A percentile compares a stretch with the other conserved stretches of the same genome.
Conservation (phyloP, 1,140 invertebrate species). For the Asobara japonica region DNA sequence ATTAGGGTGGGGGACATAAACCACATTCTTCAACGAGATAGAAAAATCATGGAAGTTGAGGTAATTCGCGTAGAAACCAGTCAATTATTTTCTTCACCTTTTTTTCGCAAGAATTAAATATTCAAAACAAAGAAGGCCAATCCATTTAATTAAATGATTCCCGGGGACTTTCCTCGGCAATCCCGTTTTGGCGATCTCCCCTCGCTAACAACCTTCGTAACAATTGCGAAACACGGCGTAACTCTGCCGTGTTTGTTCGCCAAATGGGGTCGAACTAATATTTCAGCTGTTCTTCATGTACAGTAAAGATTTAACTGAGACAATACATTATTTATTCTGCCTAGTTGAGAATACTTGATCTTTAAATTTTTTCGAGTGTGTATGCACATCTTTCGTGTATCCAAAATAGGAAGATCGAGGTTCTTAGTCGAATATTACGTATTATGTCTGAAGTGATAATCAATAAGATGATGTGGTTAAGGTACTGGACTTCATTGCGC, state of each 20-base stretch:
- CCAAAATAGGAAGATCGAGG: not conserved
- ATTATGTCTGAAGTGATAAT: too few relatives aligned
- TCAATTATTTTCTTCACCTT: not conserved
- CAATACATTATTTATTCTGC: not conserved
- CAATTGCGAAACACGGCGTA: slow-evolving; percentile 14
- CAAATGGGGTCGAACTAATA: slow-evolving; percentile 1
- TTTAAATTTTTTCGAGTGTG: not conserved
- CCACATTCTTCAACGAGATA: not conserved
- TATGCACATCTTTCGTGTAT: not conserved
- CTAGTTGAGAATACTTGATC: not conserved
- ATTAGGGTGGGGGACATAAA: not conserved
- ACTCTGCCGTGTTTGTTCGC: not conserved
- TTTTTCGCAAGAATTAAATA: not conserved
- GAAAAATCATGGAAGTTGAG: not conserved
- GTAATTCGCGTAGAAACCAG: not conserved
- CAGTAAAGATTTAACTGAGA: not conserved
- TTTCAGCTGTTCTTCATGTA: not conserved
- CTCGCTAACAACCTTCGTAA: not conserved
- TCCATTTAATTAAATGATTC: not conserved
- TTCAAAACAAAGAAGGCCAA: slow-evolving; percentile 5
- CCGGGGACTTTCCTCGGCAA: not conserved
- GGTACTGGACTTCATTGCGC: too few relatives aligned
- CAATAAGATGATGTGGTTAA: too few relatives aligned
- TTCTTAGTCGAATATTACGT: not conserved
- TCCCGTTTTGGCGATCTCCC: not conserved